These are phyloP conservation scores for Coelopa pilipes DNA, from an alignment of 2,888 invertebrate genomes.

Conservation along the genomic window DNA sequence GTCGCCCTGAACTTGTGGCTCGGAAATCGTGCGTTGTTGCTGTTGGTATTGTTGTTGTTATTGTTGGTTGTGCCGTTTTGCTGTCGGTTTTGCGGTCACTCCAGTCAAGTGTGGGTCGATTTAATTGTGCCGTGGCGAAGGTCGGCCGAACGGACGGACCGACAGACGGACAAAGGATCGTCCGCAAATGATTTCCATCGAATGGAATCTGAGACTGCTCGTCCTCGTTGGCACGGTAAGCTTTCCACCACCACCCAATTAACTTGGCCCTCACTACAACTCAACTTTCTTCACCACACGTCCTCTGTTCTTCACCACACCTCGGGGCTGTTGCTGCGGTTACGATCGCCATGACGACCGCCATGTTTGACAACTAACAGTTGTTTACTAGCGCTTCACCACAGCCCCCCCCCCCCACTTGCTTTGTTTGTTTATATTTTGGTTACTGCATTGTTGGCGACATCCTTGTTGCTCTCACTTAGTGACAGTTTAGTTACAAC, in stretches of 20 bases:
- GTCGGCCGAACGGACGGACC: not conserved
- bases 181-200: conserved; percentile 1
- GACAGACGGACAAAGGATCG: not conserved
- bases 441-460: not conserved
- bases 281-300: conserved; percentile 14
- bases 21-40: not conserved
- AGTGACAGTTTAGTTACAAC: conserved; percentile 1
- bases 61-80: not conserved
- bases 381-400: conserved; percentile 18
- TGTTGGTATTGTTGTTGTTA: conserved; percentile 19
- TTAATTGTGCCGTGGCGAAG: not conserved
- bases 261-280: too few species aligned
- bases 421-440: too few species aligned
- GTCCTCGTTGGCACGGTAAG: not conserved
- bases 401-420: too few species aligned
- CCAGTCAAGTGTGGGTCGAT: not conserved
- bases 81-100: not conserved
- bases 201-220: not conserved
- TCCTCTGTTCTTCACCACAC: not conserved
- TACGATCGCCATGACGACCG: conserved; percentile 27
- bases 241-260: conserved; percentile 12
- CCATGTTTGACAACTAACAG: not conserved
- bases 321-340: not conserved
- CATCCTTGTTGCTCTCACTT: not conserved
- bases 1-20: too few species aligned